Base-by-base conservation (phyloP, 2,797 vertebrate species). In the Ctenopoma kingsleyae region DNA sequence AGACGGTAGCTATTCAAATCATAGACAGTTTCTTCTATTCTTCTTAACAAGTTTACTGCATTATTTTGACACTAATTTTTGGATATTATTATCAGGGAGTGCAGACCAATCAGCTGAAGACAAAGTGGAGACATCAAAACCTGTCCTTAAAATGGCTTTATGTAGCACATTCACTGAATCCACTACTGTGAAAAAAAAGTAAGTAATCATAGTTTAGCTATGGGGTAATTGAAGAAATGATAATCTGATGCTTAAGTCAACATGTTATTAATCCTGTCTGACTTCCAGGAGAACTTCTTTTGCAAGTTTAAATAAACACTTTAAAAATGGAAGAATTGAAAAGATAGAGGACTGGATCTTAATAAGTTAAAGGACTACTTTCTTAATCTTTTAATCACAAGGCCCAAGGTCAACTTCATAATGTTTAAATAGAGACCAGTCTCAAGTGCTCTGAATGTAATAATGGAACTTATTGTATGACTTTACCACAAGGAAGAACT, bases 111-210 rank as follows among this genome's bases (percentile, higher is more conserved):
- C 62, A 61, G 40, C 74, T 63, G 32, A 19, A 27, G 78, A 82
- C 62, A 22, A 59, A 25, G 89, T 92, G 56, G 91, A 92, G 72
- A 87, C 57, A 40, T 83, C 82, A 67, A 94, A 91, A 82, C 85
- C 93, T 64, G 82, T 94, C n/a, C 77, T 94, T 8, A 83, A 68
- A 85, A 91, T 95, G 63, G 70, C 85, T 75, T 65, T 61, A 40
- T 89, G 81, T 71, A 30, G 20, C 48, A 67, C 57, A 58, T 62
- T 58, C 19, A 52, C 49, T 54, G 74, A 48, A 27, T 47, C 56
- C 30, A 47, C 5, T 23, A 53, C 46, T 52, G 77, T 72, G 15
- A 62, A 80, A 30, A 59, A 74, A 68, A 87, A 49, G 92, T 93
- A 87, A 81, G 81, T 78, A n/a, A 43, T 59, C 2, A 48, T 0